Evolutionary conservation across 2,113 vertebrate genomes (phyloP).

Genomic region (Tringa solitaria): DNA sequence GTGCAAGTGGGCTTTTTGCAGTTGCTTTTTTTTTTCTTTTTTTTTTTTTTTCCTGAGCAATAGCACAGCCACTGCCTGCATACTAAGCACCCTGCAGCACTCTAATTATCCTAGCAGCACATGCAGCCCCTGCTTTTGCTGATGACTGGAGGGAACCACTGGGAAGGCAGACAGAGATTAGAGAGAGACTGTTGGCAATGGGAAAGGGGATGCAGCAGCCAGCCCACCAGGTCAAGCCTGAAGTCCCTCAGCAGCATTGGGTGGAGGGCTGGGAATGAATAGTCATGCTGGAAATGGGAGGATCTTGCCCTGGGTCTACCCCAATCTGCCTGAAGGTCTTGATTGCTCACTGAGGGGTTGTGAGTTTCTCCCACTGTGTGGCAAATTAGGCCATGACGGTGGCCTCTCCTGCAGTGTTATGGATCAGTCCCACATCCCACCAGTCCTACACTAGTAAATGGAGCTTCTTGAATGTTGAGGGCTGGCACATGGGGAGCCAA

Average conservation of each 20-base stretch:
- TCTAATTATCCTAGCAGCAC: conserved; percentile 48
- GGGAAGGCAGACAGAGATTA: neutral
- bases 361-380: neutral
- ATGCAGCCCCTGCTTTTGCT: conserved; percentile 27
- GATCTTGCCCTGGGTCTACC: neutral
- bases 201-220: neutral
- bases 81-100: conserved; percentile 56
- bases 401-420: neutral
- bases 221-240: neutral
- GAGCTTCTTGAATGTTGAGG: neutral
- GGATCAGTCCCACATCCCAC: neutral
- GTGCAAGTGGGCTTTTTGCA: neutral
- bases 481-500: neutral
- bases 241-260: neutral
- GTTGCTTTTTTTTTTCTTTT: neutral
- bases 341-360: neutral
- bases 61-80: conserved; percentile 33
- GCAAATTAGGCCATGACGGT: neutral
- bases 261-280: neutral
- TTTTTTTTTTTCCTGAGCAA: neutral
- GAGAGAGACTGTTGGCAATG: neutral
- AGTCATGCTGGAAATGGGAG: neutral
- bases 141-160: conserved; percentile 15
- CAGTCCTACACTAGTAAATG: neutral
- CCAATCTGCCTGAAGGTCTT: neutral